Conservation (phyloP, 2,888 invertebrate genomes). For the Xanthostigma xanthostigma region DNA sequence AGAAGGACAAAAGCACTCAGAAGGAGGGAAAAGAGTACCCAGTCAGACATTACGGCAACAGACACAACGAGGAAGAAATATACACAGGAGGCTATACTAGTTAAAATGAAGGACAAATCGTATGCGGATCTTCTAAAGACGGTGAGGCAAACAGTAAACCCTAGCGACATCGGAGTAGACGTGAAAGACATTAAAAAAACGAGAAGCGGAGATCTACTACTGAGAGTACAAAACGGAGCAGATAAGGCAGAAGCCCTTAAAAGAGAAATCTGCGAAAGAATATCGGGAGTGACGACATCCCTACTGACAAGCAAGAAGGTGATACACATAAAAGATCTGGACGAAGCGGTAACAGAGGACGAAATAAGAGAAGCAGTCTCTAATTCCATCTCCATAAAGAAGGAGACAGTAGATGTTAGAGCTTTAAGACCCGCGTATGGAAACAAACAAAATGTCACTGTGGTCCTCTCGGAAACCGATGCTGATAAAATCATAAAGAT, state of each 20-base stretch:
- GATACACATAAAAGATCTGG: too few species aligned
- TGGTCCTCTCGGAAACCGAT: slow-evolving; percentile 5
- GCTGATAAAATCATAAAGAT: slow-evolving; percentile 6
- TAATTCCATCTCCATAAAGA: neutral
- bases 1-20: neutral
- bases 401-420: slow-evolving; percentile 8
- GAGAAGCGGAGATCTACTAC: slow-evolving; percentile 3
- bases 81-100: slow-evolving; percentile 4
- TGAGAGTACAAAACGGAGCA: slow-evolving; percentile 3
- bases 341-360: slow-evolving; percentile 4
- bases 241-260: slow-evolving; percentile 7
- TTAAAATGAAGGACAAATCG: slow-evolving; percentile 3
- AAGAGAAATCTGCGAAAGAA: too few species aligned
- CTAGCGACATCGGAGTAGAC: slow-evolving; percentile 4
- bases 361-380: slow-evolving; percentile 4
- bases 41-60: neutral
- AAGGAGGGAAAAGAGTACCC: neutral
- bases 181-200: neutral
- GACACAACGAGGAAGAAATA: neutral
- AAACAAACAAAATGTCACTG: slow-evolving; percentile 10
- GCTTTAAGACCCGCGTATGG: slow-evolving; percentile 12
- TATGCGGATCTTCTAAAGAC: too few species aligned
- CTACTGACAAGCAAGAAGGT: slow-evolving; percentile 3
- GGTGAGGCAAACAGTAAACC: slow-evolving; percentile 7
- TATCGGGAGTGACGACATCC: neutral